phyloP scores from a whole-genome alignment of 2,113 vertebrate species.

The Sclerurus mexicanus region DNA sequence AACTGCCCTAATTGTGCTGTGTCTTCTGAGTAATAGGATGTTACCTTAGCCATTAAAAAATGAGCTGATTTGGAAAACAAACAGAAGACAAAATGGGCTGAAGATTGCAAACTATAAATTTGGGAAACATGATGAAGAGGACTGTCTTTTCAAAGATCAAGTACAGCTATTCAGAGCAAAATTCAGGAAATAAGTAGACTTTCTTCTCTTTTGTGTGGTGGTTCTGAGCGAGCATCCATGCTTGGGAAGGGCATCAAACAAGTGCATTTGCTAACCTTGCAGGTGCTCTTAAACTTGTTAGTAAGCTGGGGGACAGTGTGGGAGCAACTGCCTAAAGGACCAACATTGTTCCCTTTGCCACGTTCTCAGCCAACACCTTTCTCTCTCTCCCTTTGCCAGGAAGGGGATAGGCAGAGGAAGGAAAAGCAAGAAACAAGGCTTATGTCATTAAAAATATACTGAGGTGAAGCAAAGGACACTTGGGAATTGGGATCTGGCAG shows the following conservation, averaged over 20 bases:
- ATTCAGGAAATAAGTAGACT: neutral
- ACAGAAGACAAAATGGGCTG: neutral
- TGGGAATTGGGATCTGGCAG: neutral
- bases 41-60: neutral
- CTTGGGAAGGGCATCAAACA: neutral
- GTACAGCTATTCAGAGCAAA: neutral
- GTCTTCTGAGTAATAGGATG: neutral
- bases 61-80: neutral
- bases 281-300: neutral
- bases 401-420: neutral
- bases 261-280: neutral
- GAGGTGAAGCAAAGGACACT: neutral
- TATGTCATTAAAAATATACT: slow-evolving; percentile 17
- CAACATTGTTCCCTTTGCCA: neutral
- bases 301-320: neutral
- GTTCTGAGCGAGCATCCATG: neutral
- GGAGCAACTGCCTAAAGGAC: neutral
- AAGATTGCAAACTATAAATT: neutral
- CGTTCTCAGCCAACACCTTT: neutral
- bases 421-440: neutral
- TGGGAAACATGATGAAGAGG: neutral
- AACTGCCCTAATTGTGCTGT: neutral
- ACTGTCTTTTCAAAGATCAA: neutral
- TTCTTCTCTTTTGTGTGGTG: neutral
- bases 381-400: neutral